Evolutionary conservation across 2,113 vertebrate species (phyloP).

Genomic region (Coptodon bakossiorum): DNA sequence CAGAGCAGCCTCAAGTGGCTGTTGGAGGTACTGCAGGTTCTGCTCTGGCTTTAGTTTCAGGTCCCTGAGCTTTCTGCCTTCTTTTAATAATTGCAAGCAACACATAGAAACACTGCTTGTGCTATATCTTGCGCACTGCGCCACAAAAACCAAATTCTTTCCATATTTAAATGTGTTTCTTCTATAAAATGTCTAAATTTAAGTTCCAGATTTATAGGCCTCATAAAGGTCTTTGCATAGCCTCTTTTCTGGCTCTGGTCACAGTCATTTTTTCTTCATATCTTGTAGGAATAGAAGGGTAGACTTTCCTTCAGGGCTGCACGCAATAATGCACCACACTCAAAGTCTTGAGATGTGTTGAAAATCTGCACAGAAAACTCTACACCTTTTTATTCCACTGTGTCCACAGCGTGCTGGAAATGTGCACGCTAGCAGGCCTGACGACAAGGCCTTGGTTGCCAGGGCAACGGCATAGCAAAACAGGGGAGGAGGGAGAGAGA

Average conservation of each 20-base stretch:
- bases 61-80: neutral
- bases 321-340: neutral
- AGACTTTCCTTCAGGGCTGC: neutral
- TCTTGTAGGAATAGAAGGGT: neutral
- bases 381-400: neutral
- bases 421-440: neutral
- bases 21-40: neutral
- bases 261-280: neutral
- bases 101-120: neutral
- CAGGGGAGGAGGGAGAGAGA: neutral
- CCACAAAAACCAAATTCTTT: neutral
- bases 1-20: neutral
- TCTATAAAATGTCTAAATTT: neutral
- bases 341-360: neutral
- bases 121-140: fast-evolving
- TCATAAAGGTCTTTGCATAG: fast-evolving
- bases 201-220: neutral
- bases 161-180: neutral
- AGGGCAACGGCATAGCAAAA: slow-evolving; percentile 60
- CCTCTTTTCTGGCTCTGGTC: neutral
- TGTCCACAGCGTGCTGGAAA: neutral
- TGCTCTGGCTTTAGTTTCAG: neutral
- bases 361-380: neutral
- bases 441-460: slow-evolving; percentile 25
- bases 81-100: fast-evolving